Base-by-base conservation (phyloP, 2,113 vertebrate genomes). In the Chloropsis cyanopogon region DNA sequence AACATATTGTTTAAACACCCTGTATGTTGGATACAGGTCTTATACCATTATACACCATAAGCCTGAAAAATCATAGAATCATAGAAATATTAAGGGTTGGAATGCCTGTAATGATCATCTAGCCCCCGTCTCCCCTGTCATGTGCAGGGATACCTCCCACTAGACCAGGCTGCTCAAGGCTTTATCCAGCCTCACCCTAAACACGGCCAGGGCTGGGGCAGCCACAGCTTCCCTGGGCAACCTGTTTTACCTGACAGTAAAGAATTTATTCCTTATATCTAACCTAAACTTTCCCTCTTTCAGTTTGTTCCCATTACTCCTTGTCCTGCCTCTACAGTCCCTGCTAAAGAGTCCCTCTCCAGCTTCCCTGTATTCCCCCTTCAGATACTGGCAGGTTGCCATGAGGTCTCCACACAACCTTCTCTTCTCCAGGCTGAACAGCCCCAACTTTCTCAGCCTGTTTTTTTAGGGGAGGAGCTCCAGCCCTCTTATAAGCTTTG, bases 1-100 rank as follows among this genome's bases (percentile, higher is more conserved):
- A 59, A 22, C 0, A 1, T 46, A 63, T 8, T 49, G 33, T n/a
- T 57, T 78, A 70, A 28, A 61, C 54, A 23, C 26, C 16, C 46
- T 10, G 4, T 24, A 52, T 2, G 0, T 0, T 3, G 1, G n/a
- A 44, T 16, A 39, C 6, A n/a, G 25, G 12, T 46, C 54, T 65
- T 90, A 71, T 18, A 41, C 4, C 22, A 11, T 46, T 39, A 54
- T 5, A 53, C 2, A 41, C 16, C 47, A 11, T 19, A 59, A 78
- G 16, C 12, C 23, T 35, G 52, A 81, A 92, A 93, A 83, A 52
- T 46, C n/a, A 82, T 0, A 39, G 22, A 61, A 52, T 33, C 26
- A 7, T 17, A 53, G 52, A 59, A 46, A 60, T 41, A 33, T 25
- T n/a, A 46, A 60, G 39, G 12, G 15, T 46, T 66, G 20, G n/a